These are phyloP conservation scores for Fragariocoptes setiger DNA, from an alignment of 1,140 invertebrate genomes.

Conservation along the genomic window DNA sequence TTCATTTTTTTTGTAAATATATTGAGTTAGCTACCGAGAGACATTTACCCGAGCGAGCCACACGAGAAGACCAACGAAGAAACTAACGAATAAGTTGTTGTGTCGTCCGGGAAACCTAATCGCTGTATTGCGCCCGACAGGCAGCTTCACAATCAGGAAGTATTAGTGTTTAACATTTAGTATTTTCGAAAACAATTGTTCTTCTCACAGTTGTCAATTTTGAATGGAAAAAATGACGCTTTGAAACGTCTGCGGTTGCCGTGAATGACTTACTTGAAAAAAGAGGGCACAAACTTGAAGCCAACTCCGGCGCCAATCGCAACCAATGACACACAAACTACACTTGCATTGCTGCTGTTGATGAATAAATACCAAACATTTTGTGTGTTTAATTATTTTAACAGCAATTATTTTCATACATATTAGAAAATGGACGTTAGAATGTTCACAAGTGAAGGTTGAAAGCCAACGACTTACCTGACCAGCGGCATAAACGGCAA, in stretches of 20 bases:
- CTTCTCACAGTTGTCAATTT: too few relatives aligned
- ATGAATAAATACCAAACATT: not conserved
- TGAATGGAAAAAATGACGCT: too few relatives aligned
- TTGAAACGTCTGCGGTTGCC: slow-evolving; percentile 45
- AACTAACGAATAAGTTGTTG: slow-evolving; percentile 47
- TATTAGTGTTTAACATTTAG: too few relatives aligned
- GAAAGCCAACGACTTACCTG: slow-evolving; percentile 10
- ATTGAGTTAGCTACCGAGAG: too few relatives aligned
- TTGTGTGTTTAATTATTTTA: not conserved
- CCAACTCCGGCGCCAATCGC: not conserved
- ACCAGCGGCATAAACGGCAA: slow-evolving; percentile 10
- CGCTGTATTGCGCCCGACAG: slow-evolving; percentile 34
- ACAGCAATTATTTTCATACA: not conserved
- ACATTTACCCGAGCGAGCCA: slow-evolving; percentile 31
- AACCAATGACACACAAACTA: not conserved
- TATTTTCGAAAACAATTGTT: too few relatives aligned
- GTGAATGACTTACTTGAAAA: slow-evolving; percentile 34
- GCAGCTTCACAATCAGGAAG: slow-evolving; percentile 46
- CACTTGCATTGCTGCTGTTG: too few relatives aligned
- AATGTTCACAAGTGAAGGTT: not conserved
- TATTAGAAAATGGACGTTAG: not conserved
- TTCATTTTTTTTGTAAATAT: not conserved
- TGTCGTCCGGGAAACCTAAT: slow-evolving; percentile 34
- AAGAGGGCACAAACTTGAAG: slow-evolving; percentile 29
- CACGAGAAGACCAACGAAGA: slow-evolving; percentile 53